Evolutionary conservation across 2,888 invertebrate genomes (phyloP).

Genomic region (Eucriotettix oculatus): DNA sequence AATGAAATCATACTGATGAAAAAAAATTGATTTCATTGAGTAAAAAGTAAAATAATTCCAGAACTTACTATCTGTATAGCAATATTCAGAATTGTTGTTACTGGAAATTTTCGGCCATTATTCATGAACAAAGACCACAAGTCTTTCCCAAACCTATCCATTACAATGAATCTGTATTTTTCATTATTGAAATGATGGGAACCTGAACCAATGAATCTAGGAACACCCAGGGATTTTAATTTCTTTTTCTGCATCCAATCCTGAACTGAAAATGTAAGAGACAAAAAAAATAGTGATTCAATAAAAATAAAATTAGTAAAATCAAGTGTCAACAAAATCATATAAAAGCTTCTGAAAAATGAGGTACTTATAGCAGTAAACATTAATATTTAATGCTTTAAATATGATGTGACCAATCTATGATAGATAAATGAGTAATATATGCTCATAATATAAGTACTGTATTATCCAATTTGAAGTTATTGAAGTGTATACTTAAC

Average conservation of each 20-base stretch:
- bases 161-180: constrained; percentile 75
- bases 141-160: constrained; percentile 81
- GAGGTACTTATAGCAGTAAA: too few species aligned
- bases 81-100: constrained; percentile 30
- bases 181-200: constrained; percentile 55
- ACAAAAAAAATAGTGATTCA: not conserved
- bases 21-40: not conserved
- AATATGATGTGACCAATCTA: too few species aligned
- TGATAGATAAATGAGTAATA: too few species aligned
- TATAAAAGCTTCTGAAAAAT: too few species aligned
- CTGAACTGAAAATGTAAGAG: constrained; percentile 37
- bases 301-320: too few species aligned
- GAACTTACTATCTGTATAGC: constrained; percentile 34
- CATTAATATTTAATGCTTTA: too few species aligned
- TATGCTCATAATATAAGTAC: too few species aligned
- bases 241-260: constrained; percentile 50
- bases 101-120: constrained; percentile 48
- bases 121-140: constrained; percentile 59
- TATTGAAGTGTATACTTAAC: too few species aligned
- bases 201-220: constrained; percentile 67
- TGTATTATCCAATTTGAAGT: too few species aligned
- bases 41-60: not conserved
- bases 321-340: too few species aligned
- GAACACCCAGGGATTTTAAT: constrained; percentile 64
- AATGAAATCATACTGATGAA: not conserved